Base-by-base conservation (phyloP, 2,888 invertebrate species). In the Tipula vernalis region DNA sequence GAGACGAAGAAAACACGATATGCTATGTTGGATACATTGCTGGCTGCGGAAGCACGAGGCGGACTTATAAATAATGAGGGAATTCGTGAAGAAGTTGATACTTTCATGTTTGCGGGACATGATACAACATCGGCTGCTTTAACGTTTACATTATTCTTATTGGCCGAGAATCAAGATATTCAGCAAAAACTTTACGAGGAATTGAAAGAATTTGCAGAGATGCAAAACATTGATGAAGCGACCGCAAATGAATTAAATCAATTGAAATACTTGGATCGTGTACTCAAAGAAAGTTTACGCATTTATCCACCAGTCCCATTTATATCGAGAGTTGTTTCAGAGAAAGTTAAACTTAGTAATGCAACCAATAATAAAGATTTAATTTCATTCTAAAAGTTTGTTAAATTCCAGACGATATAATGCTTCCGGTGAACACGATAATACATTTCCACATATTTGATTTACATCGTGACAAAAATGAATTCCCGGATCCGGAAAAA, bases 401-500 rank as follows among this genome's bases (percentile, higher is more conserved):
- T 83, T 36, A 83, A 13, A 36, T 39, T 85, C 6, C 89, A 13
- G 90, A 89, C 44, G 86, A 87, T 47, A 87, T 91, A 2, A 88
- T 90, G 0, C 88, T 95, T 86, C 94, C 95, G 0, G 90, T 91
- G 39, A 92, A 92, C 5, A 90, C 92, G 0, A 90, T 91, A 13
- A 91, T 93, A 0, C 93, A 93, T 88, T 90, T 95, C 6, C 92
- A 93, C 71, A 93, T 94, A n/a, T 94, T 91, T 88, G 94, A 95
- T 89, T 89, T 95, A 6, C 96, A 96, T 90, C 93, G 94, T 5
- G 93, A 95, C 89, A 93, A 93, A 0, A 92, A 93, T 15, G 91
- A 93, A 86, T 96, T 93, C 91, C 92, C 94, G 0, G 92, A 96
- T 88, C 95, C 96, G 0, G 91, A 93, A 57, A 91, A 89, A 86